Evolutionary conservation across 2,888 invertebrate species (phyloP).

Genomic region (Tetanocera ferruginea): DNA sequence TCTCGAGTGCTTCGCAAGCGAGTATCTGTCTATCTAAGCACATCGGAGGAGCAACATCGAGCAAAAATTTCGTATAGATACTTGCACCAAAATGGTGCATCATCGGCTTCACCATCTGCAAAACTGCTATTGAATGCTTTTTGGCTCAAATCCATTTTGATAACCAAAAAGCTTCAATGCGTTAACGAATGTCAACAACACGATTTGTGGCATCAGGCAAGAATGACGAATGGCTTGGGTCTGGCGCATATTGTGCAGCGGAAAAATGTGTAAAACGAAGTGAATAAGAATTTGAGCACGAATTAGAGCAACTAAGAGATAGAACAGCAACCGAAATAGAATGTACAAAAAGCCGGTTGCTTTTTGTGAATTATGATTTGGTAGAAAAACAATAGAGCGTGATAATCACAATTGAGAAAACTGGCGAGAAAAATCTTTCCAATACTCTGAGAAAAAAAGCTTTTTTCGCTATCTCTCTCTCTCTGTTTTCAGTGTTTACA

Average conservation of each 20-base stretch:
- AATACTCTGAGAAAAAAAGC: background rate
- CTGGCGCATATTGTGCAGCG: conserved; percentile 9
- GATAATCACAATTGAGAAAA: background rate
- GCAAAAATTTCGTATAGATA: background rate
- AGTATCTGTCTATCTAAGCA: background rate
- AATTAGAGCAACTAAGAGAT: background rate
- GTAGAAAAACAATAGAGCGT: background rate
- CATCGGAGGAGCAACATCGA: background rate
- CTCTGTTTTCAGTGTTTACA: background rate
- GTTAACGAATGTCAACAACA: conserved; percentile 32
- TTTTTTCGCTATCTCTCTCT: background rate
- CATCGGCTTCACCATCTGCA: background rate
- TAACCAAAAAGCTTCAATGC: conserved; percentile 30
- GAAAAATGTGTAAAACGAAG: conserved; percentile 22
- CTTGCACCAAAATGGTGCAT: background rate
- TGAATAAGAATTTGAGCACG: background rate
- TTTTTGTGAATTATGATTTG: background rate
- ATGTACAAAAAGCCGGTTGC: background rate
- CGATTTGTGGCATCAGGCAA: background rate
- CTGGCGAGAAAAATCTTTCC: background rate
- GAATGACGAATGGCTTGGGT: background rate
- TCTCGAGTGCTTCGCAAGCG: conserved; percentile 28
- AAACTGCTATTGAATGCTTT: background rate
- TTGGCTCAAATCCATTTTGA: conserved; percentile 6
- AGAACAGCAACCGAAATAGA: background rate